A percentile compares a stretch with the other conserved stretches of the same genome.
Evolutionary conservation across 1,140 invertebrate genomes (phyloP).

Genomic region (Zaprionus ornatus): DNA sequence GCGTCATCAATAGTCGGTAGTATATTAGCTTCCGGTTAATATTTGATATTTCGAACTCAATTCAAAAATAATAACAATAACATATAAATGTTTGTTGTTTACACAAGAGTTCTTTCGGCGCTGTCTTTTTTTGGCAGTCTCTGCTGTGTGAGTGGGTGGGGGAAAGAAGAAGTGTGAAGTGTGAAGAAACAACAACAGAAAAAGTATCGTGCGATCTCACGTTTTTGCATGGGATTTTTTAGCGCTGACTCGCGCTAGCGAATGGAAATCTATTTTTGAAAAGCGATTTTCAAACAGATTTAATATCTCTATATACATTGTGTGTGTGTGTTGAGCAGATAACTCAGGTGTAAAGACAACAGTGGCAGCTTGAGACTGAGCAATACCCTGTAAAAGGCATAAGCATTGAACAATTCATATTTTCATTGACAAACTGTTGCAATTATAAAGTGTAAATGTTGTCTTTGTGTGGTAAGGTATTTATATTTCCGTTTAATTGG

Average conservation of each 20-base stretch:
- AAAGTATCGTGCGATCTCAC: conserved; percentile 67
- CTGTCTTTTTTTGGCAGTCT: conserved; percentile 14
- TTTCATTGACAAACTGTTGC: background rate
- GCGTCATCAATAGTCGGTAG: background rate
- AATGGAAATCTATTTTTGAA: conserved; percentile 75
- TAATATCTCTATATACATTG: conserved; percentile 30
- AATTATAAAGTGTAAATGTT: background rate
- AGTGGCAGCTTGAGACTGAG: background rate
- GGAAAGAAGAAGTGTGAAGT: conserved; percentile 13
- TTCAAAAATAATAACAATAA: conserved; percentile 51
- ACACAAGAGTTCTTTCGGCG: conserved; percentile 29
- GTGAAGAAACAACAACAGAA: conserved; percentile 45
- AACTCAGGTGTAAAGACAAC: conserved; percentile 49
- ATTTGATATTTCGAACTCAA: conserved; percentile 12
- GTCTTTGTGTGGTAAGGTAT: background rate
- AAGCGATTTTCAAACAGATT: conserved; percentile 12
- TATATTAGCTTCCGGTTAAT: conserved; percentile 29
- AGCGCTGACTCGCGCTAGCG: conserved; percentile 55
- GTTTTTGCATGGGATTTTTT: conserved; percentile 76
- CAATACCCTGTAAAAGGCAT: conserved; percentile 14
- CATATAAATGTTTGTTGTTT: conserved; percentile 66
- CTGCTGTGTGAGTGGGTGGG: conserved; percentile 30
- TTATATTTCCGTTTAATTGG: background rate
- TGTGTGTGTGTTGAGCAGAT: conserved; percentile 40
- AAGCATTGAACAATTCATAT: background rate